Conservation (phyloP, 1,140 invertebrate species). For the Copidosoma floridanum region DNA sequence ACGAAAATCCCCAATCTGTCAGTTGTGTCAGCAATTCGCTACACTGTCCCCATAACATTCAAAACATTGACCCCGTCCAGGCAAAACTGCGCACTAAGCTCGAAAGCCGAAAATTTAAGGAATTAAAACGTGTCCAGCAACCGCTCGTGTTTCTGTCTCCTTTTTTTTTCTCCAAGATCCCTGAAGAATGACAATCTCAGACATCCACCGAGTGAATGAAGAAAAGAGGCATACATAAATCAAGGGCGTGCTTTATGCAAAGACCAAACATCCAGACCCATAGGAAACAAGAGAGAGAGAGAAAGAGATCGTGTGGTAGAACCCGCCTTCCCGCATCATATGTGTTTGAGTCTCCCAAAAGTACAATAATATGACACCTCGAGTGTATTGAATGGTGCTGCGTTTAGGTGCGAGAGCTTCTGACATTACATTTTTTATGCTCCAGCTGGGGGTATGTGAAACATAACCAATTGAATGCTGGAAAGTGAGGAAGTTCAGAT, state of each 20-base stretch:
- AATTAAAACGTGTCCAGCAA: background rate
- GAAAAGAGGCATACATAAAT: conserved; percentile 27
- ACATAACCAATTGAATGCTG: too few relatives aligned
- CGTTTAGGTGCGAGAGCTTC: too few relatives aligned
- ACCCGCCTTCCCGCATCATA: conserved; percentile 29
- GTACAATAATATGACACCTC: conserved; percentile 30
- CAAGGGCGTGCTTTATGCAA: conserved; percentile 26
- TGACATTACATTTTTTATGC: too few relatives aligned
- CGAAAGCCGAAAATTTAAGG: background rate
- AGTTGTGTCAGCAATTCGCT: background rate
- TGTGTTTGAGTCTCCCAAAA: too few relatives aligned
- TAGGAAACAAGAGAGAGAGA: too few relatives aligned
- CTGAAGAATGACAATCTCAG: background rate
- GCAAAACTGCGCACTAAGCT: background rate
- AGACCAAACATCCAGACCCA: conserved; percentile 32
- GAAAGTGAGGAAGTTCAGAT: too few relatives aligned
- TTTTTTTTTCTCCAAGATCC: background rate
- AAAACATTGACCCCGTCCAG: conserved; percentile 4
- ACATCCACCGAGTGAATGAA: conserved; percentile 3
- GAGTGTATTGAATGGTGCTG: too few relatives aligned
- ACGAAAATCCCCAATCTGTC: background rate
- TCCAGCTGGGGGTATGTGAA: too few relatives aligned
- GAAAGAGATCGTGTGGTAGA: too few relatives aligned
- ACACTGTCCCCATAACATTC: background rate
- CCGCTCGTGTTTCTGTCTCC: background rate